Evolutionary conservation across 2,797 vertebrate species (phyloP), one percentile per base, ranked within the genome.

Genomic region (Nyctibius grandis): DNA sequence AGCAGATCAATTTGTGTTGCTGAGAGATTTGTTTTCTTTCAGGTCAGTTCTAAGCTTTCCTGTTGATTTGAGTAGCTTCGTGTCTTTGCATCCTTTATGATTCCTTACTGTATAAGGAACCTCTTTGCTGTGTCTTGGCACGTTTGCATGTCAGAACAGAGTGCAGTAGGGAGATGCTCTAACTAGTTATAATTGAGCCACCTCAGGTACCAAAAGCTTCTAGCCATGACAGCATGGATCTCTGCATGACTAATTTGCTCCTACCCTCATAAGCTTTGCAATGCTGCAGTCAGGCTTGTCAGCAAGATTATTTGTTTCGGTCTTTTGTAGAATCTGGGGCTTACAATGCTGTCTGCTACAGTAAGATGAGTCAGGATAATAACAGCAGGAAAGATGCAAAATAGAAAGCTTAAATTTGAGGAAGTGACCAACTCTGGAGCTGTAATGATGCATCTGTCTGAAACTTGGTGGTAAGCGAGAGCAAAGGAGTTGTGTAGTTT

Each of bases 241-340:
- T 93, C 93, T 91, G 85, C 85, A 22, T 82, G 87, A 93, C 92
- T 92, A 91, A 92, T 83, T 92, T 91, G 48, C 51, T 95, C 61
- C 81, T 77, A 19, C 51, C 60, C n/a, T 83, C 11, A 2, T 11
- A 36, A 68, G 51, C 15, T 85, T 79, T 88, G 70, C 38, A 50
- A 5, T 61, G 42, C 67, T 89, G 67, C n/a, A 36, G 70, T 91
- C 54, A 50, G 48, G 11, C 42, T 92, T 1, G 0, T 69, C 81
- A 82, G 67, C 33, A 61, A 60, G 44, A 57, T 76, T 40, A 63
- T 73, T 87, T 1, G 9, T 88, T 93, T 76, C 51, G 92, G 57
- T 54, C 63, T 76, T 69, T 63, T 85, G 26, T 65, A 8, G 38
- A 82, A 80, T 85, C n/a, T 72, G 53, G 33, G n/a, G 11, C 54